Percentiles rank a stretch among this genome's conserved stretches.
These are phyloP conservation scores for Periophthalmus modestus DNA, from an alignment of 2,113 vertebrate genomes.

Conservation along the genomic window DNA sequence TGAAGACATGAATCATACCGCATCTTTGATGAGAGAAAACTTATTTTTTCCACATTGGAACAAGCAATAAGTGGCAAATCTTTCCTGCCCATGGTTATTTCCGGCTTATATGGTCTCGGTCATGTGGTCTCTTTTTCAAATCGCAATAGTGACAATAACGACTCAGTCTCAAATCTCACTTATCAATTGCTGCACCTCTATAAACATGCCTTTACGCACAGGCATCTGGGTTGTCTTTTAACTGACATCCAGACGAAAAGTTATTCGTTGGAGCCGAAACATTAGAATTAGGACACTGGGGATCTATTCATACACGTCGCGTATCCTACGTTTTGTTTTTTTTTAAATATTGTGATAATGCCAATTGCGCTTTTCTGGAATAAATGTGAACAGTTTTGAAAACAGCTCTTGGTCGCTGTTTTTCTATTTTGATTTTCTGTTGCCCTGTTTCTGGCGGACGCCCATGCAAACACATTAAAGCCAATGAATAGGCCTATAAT, in stretches of 20 bases:
- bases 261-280: no score
- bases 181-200: no score
- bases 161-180: no score
- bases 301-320: no score
- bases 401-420: background rate
- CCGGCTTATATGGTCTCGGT: conserved; percentile 1
- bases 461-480: background rate
- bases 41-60: background rate
- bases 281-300: no score
- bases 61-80: background rate
- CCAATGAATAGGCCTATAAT: background rate
- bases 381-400: no score
- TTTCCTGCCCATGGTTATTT: background rate
- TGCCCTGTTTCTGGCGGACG: background rate
- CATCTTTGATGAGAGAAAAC: conserved; percentile 12
- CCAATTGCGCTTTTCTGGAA: no score
- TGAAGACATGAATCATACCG: background rate
- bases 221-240: no score
- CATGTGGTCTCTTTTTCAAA: conserved; percentile 9
- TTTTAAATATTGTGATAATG: no score
- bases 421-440: background rate
- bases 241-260: no score
- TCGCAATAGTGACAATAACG: background rate
- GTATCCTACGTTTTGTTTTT: no score
- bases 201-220: no score